Evolutionary conservation across 2,113 vertebrate genomes (phyloP), one percentile per base, ranked within the genome.

Genomic region (Toxotes chatareus): DNA sequence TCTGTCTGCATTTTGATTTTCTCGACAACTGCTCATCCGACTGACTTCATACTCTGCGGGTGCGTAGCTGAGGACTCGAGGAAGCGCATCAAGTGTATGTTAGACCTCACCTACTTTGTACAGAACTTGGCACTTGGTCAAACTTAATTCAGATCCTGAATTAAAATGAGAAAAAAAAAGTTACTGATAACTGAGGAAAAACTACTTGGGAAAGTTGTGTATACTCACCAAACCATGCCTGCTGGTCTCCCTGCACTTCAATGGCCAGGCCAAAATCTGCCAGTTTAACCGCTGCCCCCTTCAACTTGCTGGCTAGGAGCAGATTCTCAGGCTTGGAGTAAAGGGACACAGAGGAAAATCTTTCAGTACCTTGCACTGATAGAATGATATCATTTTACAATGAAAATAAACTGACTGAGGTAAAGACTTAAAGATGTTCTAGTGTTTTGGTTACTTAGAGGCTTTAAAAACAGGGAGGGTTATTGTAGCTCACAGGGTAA

Each of bases 191-290:
- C 5, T 31, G 27, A 53, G 27, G 1, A 73, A 21, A n/a, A 31
- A 0, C 3, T 3, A 11, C 66, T 10, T 7, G n/a, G 21, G 5
- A 17, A 36, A 36, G 0, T 16, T 0, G 4, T 5, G 23, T 60
- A 71, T 88, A 96, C 98, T 96, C 91, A 99, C 98, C 98, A 74
- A 99, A 99, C 98, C 98, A 99, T 4, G 98, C 98, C 88, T 99
- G 98, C 82, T 99, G 98, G 61, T 99, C 98, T 82, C 97, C 97
- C 93, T 99, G 97, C 61, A 99, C 98, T 90, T 99, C 98, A 70
- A 99, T 99, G 76, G 98, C 98, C 85, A 99, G 93, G 8, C 98
- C 98, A 74, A 99, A 99, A 86, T 99, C 98, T 0, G 98, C 98
- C 94, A 99, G 94, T 87, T 99, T 99, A 51, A 99, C 98, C 5